Evolutionary conservation across 1,140 invertebrate species (phyloP), one percentile per base, ranked within the genome.

Genomic region (Apis florea): DNA sequence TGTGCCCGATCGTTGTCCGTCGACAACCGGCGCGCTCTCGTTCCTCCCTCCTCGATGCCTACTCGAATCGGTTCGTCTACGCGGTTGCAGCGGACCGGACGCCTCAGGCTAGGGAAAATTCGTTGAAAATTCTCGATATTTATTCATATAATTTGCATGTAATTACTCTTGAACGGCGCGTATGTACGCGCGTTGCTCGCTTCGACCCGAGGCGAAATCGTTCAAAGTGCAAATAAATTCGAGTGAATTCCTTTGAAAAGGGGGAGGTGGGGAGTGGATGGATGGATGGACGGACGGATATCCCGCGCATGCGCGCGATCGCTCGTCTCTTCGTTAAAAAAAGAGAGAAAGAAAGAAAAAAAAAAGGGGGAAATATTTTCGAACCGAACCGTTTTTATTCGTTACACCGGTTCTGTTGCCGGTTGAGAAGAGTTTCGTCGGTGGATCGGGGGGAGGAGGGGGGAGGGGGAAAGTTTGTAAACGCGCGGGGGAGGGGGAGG

Each of bases 131-230:
- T 88, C 79, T 83, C 87, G 79, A 91, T 92, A 90, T 91, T 92
- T 91, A 91, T 92, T 91, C 90, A 91, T 90, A 91, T 90, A 89
- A 90, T 91, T 91, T 92, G 89, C 91, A 91, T 90, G 89, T 85
- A 85, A 92, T 92, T 92, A 92, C 90, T 91, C 88, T 87, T 67
- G 75, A 66, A 66, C 75, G 71, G 64, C 58, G 63, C 40, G 63
- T 59, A 21, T 40, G n/a, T n/a, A 13, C 6, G 40, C 24, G 54
- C 49, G 69, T 69, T 71, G 58, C 53, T n/a, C 64, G 64, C 51
- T 80, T 56, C 31, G 15, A 64, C 67, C 54, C 24, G 66, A 31
- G 40, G 58, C 68, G 54, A 26, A 63, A 81, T 70, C 83, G 56
- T 51, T 72, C 56, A 53, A 31, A 26, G 61, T 64, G 78, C 51